Conservation (phyloP, 2,888 invertebrate species). For the Noctua pronuba region DNA sequence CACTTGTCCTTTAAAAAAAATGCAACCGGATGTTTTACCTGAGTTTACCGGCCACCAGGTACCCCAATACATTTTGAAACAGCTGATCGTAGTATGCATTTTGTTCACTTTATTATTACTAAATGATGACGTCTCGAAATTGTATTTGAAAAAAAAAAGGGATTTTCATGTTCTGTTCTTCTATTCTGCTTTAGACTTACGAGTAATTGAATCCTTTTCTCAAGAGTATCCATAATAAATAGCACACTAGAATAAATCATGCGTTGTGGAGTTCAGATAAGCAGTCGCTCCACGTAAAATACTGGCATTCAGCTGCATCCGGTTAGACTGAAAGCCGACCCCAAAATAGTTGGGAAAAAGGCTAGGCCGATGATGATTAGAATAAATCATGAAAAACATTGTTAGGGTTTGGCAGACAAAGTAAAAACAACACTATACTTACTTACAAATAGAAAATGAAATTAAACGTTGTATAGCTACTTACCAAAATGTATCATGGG, state of each 20-base stretch:
- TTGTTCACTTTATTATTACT: not conserved
- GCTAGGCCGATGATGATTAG: no score
- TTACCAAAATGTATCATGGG: slow-evolving; percentile 47
- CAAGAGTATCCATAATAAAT: not conserved
- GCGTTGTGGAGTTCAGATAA: no score
- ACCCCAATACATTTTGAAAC: slow-evolving; percentile 15
- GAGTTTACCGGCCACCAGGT: not conserved
- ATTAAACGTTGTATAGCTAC: not conserved
- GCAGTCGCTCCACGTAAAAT: no score
- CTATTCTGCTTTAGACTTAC: not conserved
- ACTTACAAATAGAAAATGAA: slow-evolving; percentile 24
- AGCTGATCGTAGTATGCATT: slow-evolving; percentile 24
- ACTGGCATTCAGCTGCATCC: no score
- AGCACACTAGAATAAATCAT: no score
- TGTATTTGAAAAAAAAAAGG: no score
- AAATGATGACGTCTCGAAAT: not conserved
- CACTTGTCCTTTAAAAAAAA: slow-evolving; percentile 14
- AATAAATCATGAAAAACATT: not conserved
- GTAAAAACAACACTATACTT: not conserved
- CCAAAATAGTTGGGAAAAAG: no score
- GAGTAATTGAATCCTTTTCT: not conserved
- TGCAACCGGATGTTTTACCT: slow-evolving; percentile 34
- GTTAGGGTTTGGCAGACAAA: not conserved
- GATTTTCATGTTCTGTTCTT: not conserved
- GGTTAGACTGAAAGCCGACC: no score